phyloP scores from a whole-genome alignment of 1,140 invertebrate genomes.

The Drosophila novamexicana region DNA sequence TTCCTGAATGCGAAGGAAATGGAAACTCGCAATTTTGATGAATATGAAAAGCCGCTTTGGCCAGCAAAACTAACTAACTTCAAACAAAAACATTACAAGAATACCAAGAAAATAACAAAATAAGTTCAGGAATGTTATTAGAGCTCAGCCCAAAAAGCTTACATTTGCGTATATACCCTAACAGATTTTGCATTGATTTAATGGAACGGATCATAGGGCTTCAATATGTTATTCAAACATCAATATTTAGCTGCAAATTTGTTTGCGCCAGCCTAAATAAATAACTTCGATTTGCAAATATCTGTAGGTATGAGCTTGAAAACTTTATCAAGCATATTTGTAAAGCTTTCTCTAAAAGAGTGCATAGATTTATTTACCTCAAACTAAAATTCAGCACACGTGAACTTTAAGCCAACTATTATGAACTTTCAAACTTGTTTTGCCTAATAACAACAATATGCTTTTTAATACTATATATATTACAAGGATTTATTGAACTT shows the following conservation, averaged over 20 bases:
- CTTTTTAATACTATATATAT: background rate
- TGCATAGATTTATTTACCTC: no score
- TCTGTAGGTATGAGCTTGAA: no score
- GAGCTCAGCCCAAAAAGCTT: slow-evolving; percentile 68
- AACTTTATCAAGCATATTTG: no score
- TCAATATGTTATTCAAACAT: background rate
- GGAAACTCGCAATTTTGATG: slow-evolving; percentile 79
- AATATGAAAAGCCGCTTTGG: slow-evolving; percentile 80
- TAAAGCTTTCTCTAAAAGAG: no score
- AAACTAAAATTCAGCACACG: no score
- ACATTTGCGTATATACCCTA: slow-evolving; percentile 39
- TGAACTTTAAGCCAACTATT: no score
- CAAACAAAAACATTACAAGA: slow-evolving; percentile 65
- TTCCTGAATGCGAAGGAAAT: slow-evolving; percentile 55
- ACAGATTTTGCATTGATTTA: slow-evolving; percentile 1
- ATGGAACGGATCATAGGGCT: background rate
- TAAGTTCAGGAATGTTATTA: slow-evolving; percentile 58
- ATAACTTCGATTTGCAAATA: background rate
- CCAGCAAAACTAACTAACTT: slow-evolving; percentile 73
- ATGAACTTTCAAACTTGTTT: no score
- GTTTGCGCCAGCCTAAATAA: background rate
- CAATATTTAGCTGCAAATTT: background rate
- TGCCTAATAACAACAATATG: no score
- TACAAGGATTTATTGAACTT: background rate
- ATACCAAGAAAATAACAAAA: slow-evolving; percentile 11